Percentiles rank a stretch among this genome's conserved stretches.
Conservation (phyloP, 2,797 vertebrate species). For the Chaenodraco wilsoni region DNA sequence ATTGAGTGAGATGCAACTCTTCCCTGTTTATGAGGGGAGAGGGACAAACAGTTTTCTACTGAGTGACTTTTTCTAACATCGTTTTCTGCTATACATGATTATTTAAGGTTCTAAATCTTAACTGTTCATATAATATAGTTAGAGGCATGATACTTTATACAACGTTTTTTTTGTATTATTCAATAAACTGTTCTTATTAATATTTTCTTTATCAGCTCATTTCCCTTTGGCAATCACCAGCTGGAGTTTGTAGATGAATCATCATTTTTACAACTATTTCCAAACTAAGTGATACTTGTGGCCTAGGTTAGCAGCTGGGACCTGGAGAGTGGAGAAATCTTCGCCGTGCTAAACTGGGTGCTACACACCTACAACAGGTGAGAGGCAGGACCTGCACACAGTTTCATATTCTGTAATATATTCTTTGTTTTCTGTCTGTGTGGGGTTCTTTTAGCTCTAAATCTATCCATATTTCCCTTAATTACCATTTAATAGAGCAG, state of each 20-base stretch:
- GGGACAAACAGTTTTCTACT: too few relatives aligned
- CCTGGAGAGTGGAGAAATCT: slow-evolving; percentile 92
- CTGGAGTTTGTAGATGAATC: not conserved
- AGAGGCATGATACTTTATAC: not conserved
- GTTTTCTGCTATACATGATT: not conserved
- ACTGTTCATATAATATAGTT: not conserved
- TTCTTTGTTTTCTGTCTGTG: not conserved
- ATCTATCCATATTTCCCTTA: too few relatives aligned
- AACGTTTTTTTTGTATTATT: too few relatives aligned
- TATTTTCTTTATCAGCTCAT: too few relatives aligned
- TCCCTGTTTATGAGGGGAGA: too few relatives aligned
- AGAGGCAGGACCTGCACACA: slow-evolving; percentile 38
- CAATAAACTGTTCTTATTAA: not conserved
- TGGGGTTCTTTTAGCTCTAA: too few relatives aligned
- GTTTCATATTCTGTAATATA: not conserved
- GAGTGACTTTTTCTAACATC: too few relatives aligned
- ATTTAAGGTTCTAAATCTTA: not conserved
- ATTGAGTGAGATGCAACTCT: too few relatives aligned
- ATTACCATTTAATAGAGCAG: too few relatives aligned
- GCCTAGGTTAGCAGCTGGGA: slow-evolving; percentile 86
- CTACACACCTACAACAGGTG: slow-evolving; percentile 92
- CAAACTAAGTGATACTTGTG: slow-evolving; percentile 44
- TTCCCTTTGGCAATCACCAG: not conserved
- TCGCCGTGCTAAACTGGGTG: slow-evolving; percentile 92
- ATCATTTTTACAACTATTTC: not conserved